A percentile compares a stretch with the other conserved stretches of the same genome.
Conservation (phyloP, 2,888 invertebrate genomes). For the Phaedon cochleariae region DNA sequence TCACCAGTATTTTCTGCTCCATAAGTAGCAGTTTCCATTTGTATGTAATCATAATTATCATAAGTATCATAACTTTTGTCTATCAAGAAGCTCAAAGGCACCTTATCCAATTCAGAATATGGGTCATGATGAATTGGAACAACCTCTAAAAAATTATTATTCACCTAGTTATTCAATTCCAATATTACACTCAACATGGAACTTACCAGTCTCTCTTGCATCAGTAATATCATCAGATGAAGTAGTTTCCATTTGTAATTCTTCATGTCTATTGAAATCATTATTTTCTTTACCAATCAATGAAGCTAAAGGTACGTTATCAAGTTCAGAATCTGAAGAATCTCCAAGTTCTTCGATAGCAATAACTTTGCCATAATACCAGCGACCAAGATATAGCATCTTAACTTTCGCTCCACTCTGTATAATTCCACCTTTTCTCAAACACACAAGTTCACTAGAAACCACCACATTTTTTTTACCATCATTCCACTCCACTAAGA, state of each 20-base stretch:
- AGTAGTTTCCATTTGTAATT: constrained; percentile 15
- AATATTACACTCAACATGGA: too few species aligned
- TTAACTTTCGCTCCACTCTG: constrained; percentile 6
- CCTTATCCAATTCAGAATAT: too few species aligned
- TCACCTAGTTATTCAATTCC: too few species aligned
- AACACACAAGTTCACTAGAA: not conserved
- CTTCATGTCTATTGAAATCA: not conserved
- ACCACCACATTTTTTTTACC: not conserved
- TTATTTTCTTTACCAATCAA: not conserved
- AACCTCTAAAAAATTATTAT: too few species aligned
- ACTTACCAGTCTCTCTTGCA: too few species aligned
- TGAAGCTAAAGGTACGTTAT: not conserved
- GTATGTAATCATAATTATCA: too few species aligned
- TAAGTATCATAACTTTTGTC: too few species aligned
- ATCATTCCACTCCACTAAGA: not conserved
- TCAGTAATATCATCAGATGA: too few species aligned
- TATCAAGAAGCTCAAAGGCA: too few species aligned
- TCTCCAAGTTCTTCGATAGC: not conserved
- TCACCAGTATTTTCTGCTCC: too few species aligned
- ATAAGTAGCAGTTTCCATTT: too few species aligned
- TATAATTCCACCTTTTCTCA: constrained; percentile 12
- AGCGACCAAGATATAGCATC: constrained; percentile 2
- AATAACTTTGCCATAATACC: constrained; percentile 9
- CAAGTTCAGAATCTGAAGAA: constrained; percentile 7
- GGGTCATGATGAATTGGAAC: too few species aligned